Percentiles rank a stretch among this genome's conserved stretches.
Conservation (phyloP, 2,113 vertebrate species). For the Corythornis madagascariensis region DNA sequence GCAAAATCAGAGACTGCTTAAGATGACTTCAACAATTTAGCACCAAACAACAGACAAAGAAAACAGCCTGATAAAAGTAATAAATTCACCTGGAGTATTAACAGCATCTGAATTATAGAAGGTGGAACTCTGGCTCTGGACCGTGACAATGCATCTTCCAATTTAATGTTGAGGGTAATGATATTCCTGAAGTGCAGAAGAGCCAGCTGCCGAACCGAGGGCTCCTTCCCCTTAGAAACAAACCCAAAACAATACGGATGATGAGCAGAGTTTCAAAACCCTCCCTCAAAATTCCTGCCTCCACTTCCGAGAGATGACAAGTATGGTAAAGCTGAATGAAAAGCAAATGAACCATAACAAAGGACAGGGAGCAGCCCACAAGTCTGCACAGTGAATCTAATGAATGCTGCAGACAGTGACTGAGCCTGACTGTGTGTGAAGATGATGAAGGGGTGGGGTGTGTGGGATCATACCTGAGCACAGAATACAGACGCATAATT, state of each 20-base stretch:
- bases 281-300: neutral
- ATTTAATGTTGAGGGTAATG: conserved; percentile 91
- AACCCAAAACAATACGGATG: neutral
- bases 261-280: neutral
- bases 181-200: conserved; percentile 92
- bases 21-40: neutral
- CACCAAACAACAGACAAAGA: neutral
- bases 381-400: neutral
- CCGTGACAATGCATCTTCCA: conserved; percentile 89
- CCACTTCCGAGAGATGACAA: neutral
- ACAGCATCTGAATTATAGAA: conserved; percentile 92
- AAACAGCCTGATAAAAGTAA: neutral
- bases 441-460: neutral
- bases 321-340: neutral
- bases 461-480: neutral
- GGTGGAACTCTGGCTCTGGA: conserved; percentile 88
- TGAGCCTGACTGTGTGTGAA: neutral
- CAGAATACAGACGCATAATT: neutral
- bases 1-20: neutral
- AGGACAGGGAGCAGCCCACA: neutral
- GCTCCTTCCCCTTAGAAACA: conserved; percentile 81
- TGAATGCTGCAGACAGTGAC: neutral
- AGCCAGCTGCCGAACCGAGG: conserved; percentile 88
- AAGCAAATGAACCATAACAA: neutral
- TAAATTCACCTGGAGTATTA: conserved; percentile 88